Evolutionary conservation across 2,113 vertebrate genomes (phyloP).

Genomic region (Tonatia bakeri): DNA sequence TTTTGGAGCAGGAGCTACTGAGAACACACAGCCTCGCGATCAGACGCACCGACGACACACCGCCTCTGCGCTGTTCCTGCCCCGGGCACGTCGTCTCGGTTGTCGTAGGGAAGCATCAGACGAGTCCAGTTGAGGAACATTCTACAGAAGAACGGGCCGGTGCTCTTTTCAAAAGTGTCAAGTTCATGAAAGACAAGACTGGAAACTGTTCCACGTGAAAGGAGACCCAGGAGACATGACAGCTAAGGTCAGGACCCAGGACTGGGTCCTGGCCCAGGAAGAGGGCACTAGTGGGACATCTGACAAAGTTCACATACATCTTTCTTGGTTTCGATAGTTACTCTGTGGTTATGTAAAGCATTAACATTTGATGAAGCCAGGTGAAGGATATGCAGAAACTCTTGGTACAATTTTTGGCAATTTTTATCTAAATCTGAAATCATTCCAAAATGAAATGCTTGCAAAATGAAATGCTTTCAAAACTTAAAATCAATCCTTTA

Average conservation of each 20-base stretch:
- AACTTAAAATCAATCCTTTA: neutral
- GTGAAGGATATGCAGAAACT: neutral
- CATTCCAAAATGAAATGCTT: neutral
- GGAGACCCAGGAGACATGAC: neutral
- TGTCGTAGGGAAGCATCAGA: neutral
- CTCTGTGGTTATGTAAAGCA: neutral
- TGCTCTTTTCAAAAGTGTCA: neutral
- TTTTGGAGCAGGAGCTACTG: neutral
- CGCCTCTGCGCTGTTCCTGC: neutral
- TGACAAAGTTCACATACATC: neutral
- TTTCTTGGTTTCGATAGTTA: neutral
- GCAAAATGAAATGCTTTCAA: neutral
- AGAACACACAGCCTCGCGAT: neutral
- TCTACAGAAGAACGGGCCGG: neutral
- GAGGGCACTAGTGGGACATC: neutral
- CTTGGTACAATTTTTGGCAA: neutral
- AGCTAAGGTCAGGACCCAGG: neutral
- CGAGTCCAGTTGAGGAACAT: neutral
- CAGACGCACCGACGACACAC: neutral
- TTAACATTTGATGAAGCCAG: neutral
- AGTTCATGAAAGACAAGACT: neutral
- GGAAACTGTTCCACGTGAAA: neutral
- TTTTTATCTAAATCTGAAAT: constrained; percentile 38
- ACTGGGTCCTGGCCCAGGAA: neutral
- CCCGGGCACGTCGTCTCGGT: neutral